Conservation (phyloP, 2,113 vertebrate genomes). For the Erythrocercus mccallii region DNA sequence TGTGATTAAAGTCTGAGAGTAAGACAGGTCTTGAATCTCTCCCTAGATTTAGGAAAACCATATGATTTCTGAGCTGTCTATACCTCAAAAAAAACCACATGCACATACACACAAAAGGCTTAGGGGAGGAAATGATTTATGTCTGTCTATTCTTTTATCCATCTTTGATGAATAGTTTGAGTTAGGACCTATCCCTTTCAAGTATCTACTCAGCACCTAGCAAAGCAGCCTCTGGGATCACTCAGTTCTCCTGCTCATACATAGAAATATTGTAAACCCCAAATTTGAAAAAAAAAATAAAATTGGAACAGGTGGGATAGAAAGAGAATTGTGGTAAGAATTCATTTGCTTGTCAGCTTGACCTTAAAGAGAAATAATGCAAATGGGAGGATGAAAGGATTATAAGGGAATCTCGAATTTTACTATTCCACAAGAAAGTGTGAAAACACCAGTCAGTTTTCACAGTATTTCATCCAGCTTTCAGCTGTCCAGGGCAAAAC, state of each 20-base stretch:
- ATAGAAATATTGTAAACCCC: not conserved
- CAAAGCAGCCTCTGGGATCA: not conserved
- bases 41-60: not conserved
- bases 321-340: not conserved
- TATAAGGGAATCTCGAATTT: not conserved
- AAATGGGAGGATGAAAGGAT: not conserved
- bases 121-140: rapidly evolving
- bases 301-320: rapidly evolving
- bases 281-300: not conserved
- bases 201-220: not conserved
- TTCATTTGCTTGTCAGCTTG: not conserved
- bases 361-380: not conserved
- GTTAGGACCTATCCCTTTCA: not conserved
- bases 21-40: not conserved
- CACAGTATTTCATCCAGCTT: not conserved
- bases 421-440: not conserved
- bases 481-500: not conserved
- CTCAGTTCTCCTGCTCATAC: not conserved
- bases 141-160: not conserved
- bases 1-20: not conserved
- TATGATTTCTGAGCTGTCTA: not conserved
- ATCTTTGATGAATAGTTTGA: not conserved
- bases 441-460: not conserved
- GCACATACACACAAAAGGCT: not conserved
- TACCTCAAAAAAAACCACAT: not conserved